Conservation (phyloP, 92 coral and sea anemone species). For the Actinernus sp. region DNA sequence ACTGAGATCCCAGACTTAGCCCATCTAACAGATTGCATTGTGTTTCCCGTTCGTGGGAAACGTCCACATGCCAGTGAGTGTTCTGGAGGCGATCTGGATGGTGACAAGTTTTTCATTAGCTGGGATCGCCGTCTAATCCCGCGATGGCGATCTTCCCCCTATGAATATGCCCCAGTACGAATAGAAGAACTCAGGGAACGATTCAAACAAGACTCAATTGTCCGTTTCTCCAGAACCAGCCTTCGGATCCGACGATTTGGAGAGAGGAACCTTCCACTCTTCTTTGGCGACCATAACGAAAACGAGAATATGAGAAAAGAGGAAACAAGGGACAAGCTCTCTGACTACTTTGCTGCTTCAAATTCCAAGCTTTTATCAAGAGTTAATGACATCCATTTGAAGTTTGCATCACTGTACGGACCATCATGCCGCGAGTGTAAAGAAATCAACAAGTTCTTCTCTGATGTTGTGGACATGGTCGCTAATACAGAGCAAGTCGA, state of each 20-base stretch:
- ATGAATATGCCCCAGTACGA: constrained; percentile 32
- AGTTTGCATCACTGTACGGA: constrained; percentile 28
- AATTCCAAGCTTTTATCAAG: constrained; percentile 32
- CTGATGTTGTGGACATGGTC: constrained; percentile 42
- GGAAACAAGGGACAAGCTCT: constrained; percentile 52
- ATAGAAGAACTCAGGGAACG: neutral
- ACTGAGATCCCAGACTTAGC: constrained; percentile 40
- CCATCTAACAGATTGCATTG: constrained; percentile 88
- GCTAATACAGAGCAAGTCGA: constrained; percentile 18
- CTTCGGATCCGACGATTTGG: neutral
- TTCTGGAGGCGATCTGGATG: constrained; percentile 30
- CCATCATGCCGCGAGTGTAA: constrained; percentile 39
- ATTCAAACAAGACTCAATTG: neutral
- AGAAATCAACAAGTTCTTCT: constrained; percentile 34
- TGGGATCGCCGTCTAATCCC: constrained; percentile 47
- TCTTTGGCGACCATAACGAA: neutral
- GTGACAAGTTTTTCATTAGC: constrained; percentile 42
- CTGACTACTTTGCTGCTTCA: constrained; percentile 17
- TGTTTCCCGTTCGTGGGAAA: constrained; percentile 66
- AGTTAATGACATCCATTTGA: constrained; percentile 22
- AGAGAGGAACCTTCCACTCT: neutral
- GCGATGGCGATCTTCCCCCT: constrained; percentile 51
- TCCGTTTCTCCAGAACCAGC: too few relatives aligned
- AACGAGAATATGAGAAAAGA: constrained; percentile 14
- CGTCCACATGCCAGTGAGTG: constrained; percentile 95